These are phyloP conservation scores for Lasius fuliginosus DNA, from an alignment of 2,888 invertebrate species.

Conservation along the genomic window DNA sequence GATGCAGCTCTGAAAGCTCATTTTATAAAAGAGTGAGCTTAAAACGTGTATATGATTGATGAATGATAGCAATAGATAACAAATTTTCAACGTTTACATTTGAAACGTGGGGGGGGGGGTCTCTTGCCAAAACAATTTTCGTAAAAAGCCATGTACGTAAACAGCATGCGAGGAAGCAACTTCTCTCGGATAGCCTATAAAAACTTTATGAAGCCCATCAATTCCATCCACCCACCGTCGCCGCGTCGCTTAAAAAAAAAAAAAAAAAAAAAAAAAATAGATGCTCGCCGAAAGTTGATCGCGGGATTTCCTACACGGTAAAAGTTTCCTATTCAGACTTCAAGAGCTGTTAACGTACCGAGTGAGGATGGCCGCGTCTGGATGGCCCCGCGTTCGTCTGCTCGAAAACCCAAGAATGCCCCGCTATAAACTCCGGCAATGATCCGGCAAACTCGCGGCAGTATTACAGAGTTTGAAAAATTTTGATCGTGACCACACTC, in stretches of 20 bases:
- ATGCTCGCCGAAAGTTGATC: conserved; percentile 60
- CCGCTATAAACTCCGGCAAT: conserved; percentile 74
- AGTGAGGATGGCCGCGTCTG: conserved; percentile 56
- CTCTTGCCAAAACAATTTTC: conserved; percentile 56
- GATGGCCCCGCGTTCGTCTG: conserved; percentile 52
- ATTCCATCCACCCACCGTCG: conserved; percentile 60
- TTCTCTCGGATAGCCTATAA: conserved; percentile 51
- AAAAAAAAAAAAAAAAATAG: conserved; percentile 56
- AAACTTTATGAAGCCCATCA: conserved; percentile 62
- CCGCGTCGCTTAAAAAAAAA: conserved; percentile 38
- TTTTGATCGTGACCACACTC: conserved; percentile 64
- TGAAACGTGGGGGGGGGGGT: not conserved
- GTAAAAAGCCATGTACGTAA: conserved; percentile 47
- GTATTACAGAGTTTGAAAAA: conserved; percentile 69
- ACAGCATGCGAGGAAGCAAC: conserved; percentile 45
- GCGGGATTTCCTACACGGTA: conserved; percentile 67
- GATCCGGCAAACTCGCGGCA: conserved; percentile 69
- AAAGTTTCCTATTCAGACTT: conserved; percentile 72
- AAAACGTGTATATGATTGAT: not conserved
- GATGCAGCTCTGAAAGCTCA: not conserved
- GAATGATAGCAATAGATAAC: conserved; percentile 15
- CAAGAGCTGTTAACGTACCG: conserved; percentile 65
- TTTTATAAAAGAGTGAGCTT: not conserved
- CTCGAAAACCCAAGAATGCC: conserved; percentile 73
- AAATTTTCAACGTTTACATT: conserved; percentile 45